Percentiles rank a stretch among this genome's conserved stretches.
Evolutionary conservation across 2,888 invertebrate species (phyloP).

Genomic region (Cataglyphis albicans): DNA sequence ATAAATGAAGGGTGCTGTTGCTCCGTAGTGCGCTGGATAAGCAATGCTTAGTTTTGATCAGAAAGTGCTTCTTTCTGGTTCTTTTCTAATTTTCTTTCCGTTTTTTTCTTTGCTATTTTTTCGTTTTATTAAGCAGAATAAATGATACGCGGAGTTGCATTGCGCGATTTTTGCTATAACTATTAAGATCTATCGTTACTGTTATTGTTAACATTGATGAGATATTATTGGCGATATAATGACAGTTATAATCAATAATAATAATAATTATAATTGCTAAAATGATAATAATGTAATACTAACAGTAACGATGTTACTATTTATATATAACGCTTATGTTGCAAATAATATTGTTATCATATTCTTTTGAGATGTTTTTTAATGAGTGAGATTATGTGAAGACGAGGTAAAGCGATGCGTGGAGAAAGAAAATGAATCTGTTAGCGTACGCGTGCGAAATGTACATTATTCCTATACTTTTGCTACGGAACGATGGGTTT

Average conservation of each 20-base stretch:
- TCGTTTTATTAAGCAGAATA: background rate
- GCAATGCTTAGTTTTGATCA: slow-evolving; percentile 35
- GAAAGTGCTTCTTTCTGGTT: slow-evolving; percentile 45
- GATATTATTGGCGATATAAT: slow-evolving; percentile 34
- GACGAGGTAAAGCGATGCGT: slow-evolving; percentile 49
- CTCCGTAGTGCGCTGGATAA: slow-evolving; percentile 42
- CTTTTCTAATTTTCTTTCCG: slow-evolving; percentile 26
- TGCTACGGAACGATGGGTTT: slow-evolving; percentile 51
- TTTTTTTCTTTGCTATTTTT: slow-evolving; percentile 38
- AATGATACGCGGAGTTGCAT: slow-evolving; percentile 26
- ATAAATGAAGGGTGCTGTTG: slow-evolving; percentile 70
- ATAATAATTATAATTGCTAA: slow-evolving; percentile 19
- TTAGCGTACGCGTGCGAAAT: slow-evolving; percentile 32
- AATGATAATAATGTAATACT: slow-evolving; percentile 40
- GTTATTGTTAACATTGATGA: slow-evolving; percentile 56
- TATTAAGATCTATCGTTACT: slow-evolving; percentile 69
- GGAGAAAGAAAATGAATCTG: background rate
- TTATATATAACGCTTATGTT: slow-evolving; percentile 34
- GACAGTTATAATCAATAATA: slow-evolving; percentile 42
- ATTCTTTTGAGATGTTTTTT: slow-evolving; percentile 35
- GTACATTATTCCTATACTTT: slow-evolving; percentile 71
- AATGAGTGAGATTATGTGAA: slow-evolving; percentile 37
- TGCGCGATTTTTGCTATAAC: slow-evolving; percentile 59
- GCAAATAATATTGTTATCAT: slow-evolving; percentile 36
- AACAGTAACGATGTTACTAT: slow-evolving; percentile 54